Evolutionary conservation across 2,113 vertebrate species (phyloP), one percentile per base, ranked within the genome.

Genomic region (human): DNA sequence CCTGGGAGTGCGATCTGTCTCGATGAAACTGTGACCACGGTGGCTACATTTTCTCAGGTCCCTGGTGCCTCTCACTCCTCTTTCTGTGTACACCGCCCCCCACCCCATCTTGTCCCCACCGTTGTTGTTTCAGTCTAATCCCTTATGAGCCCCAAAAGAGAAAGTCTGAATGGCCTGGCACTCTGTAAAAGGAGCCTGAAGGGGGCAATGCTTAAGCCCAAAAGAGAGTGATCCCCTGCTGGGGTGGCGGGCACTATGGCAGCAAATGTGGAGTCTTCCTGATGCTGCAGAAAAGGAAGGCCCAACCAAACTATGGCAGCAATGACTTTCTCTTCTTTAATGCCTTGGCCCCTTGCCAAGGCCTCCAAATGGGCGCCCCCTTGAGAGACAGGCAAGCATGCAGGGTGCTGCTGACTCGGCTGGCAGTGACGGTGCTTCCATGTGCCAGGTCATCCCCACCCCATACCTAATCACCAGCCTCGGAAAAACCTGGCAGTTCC

Each of bases 321-420:
- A 6, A n/a, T 0, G 0, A 3, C 25, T 2, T 86, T 45, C 38
- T 73, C 45, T 43, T 32, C 64, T 30, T 22, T 59, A 25, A 43
- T 55, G 50, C 45, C 64, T 83, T 0, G 1, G 27, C 7, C 32
- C 13, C 38, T 68, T 27, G 10, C 25, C 27, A 73, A 64, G 18
- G 22, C 48, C 79, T 80, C 50, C 11, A 2, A 30, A 11, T 25
- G 10, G 30, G 7, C 6, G 22, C 18, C 40, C 32, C 45, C 13
- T 6, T 38, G 80, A 87, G 70, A 76, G 38, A 35, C 55, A 59
- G 8, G 14, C 30, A 38, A 64, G 61, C 0, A 11, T 7, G 20
- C 6, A 18, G 45, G 35, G 23, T 6, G 0, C 18, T 86, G 52
- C 68, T 27, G 13, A 66, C 22, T 11, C 0, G 0, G 6, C 14